These are phyloP conservation scores for Oxyura jamaicensis DNA, from an alignment of 2,113 vertebrate genomes.

Conservation along the genomic window DNA sequence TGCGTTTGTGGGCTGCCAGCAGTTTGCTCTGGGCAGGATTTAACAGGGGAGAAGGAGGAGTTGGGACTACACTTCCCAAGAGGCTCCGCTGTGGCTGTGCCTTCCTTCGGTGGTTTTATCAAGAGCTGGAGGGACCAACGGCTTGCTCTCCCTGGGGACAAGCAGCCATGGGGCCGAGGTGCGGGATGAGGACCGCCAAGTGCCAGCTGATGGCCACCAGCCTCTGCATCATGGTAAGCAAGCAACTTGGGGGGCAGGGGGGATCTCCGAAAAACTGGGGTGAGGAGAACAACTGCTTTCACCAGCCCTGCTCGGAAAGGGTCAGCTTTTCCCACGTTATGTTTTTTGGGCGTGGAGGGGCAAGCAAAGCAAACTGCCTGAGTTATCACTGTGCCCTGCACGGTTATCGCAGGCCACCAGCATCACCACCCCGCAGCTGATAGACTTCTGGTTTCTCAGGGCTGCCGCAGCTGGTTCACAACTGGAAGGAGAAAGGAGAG, in stretches of 20 bases:
- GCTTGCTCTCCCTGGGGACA: background rate
- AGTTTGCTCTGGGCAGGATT: background rate
- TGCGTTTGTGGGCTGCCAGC: background rate
- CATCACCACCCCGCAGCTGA: background rate
- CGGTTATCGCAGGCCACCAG: slow-evolving; percentile 19
- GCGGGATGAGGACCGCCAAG: slow-evolving; percentile 56
- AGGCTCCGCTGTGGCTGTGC: slow-evolving; percentile 35
- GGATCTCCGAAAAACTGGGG: background rate
- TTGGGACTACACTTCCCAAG: slow-evolving; percentile 65
- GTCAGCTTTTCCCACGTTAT: slow-evolving; percentile 8
- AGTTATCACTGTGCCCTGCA: background rate
- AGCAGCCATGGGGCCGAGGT: slow-evolving; percentile 29
- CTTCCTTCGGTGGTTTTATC: slow-evolving; percentile 49
- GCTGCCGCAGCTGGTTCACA: slow-evolving; percentile 17
- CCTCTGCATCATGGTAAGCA: slow-evolving; percentile 71
- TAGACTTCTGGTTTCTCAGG: slow-evolving; percentile 42
- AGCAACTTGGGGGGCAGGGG: background rate
- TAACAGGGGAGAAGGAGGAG: background rate
- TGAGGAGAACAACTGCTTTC: background rate
- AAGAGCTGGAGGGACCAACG: slow-evolving; percentile 8
- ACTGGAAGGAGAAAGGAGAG: background rate
- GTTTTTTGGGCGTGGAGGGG: background rate
- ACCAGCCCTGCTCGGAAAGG: accelerated
- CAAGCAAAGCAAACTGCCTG: slow-evolving; percentile 23
- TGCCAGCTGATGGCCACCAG: slow-evolving; percentile 71